Base-by-base conservation (phyloP, 1,140 invertebrate species). In the Hypothenemus hampei region DNA sequence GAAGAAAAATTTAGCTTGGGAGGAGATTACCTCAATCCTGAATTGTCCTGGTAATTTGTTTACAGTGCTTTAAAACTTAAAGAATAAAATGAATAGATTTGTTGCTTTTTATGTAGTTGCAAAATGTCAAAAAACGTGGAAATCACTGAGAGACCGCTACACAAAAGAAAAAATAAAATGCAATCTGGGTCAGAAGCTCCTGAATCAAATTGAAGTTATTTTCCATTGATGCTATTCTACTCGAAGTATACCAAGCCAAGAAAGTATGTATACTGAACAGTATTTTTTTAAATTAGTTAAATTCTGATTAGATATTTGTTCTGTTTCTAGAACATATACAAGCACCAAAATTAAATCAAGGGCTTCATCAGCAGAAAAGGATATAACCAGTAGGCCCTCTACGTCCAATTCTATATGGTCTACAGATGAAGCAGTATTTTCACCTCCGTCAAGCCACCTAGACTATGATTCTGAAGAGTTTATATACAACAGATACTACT, bases 101-200 rank as follows among this genome's bases (percentile, higher is more conserved):
- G 6, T 19, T 31, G 13, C 10, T 29, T 47, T 33, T 47, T 18
- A 10, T 47, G 15, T 47, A 47, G 44, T 31, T 29, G 44, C n/a
- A 47, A 18, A 47, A 11, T 47, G 44, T 18, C 23, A 23, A 26
- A 44, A 18, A 11, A 22, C n/a, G 11, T 44, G 21, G 21, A 44
- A 44, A 26, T 26, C 20, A 23, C 21, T 47, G 13, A 26, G 44
- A n/a, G 44, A 47, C 26, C 23, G 44, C 3, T 47, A 31, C 19
- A 24, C 33, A 13, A 47, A 47, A 19, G 44, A 47, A 20, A 47
- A 47, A 47, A 47, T 20, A 47, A 47, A 18, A n/a, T 4, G n/a
- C n/a, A 11, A 11, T 47, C 26, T 11, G 44, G 44, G n/a, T 15
- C 44, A 16, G 44, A 24, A 19, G 44, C 44, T 7, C 44, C 44